Conservation (phyloP, 2,797 vertebrate genomes). For the Trachurus trachurus region DNA sequence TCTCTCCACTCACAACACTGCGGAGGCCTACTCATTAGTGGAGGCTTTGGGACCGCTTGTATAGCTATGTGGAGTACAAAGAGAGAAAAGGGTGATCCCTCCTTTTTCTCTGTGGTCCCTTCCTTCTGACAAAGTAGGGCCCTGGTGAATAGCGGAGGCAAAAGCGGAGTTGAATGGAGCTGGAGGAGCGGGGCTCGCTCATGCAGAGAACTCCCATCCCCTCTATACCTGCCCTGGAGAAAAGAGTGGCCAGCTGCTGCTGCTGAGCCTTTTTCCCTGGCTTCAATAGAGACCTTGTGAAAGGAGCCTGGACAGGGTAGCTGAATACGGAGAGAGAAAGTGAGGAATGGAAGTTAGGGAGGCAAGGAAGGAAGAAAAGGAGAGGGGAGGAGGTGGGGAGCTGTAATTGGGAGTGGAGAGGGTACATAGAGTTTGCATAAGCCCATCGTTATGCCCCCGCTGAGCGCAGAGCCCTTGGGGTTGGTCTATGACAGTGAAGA, state of each 20-base stretch:
- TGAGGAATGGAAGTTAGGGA: conserved; percentile 73
- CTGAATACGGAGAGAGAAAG: conserved; percentile 78
- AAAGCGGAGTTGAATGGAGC: conserved; percentile 78
- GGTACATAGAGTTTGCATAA: conserved; percentile 64
- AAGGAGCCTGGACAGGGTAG: conserved; percentile 77
- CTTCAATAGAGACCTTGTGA: conserved; percentile 84
- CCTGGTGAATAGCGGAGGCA: conserved; percentile 75
- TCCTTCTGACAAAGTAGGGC: conserved; percentile 80
- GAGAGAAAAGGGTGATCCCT: conserved; percentile 77
- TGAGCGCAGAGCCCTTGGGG: conserved; percentile 64
- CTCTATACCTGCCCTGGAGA: conserved; percentile 81
- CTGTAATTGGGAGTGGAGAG: conserved; percentile 45
- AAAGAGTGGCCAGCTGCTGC: conserved; percentile 85
- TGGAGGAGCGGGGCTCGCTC: conserved; percentile 79
- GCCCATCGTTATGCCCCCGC: conserved; percentile 60
- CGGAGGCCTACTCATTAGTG: conserved; percentile 79
- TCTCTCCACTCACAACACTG: conserved; percentile 56
- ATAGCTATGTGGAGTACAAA: conserved; percentile 78
- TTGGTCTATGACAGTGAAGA: conserved; percentile 64
- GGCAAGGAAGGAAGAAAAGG: conserved; percentile 51
- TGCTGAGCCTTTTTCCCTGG: conserved; percentile 78
- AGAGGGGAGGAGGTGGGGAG: not conserved
- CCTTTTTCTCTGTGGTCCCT: conserved; percentile 69
- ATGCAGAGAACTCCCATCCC: conserved; percentile 83
- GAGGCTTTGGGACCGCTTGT: conserved; percentile 76